Evolutionary conservation across 2,888 invertebrate species (phyloP).

Genomic region (Blera fallax): DNA sequence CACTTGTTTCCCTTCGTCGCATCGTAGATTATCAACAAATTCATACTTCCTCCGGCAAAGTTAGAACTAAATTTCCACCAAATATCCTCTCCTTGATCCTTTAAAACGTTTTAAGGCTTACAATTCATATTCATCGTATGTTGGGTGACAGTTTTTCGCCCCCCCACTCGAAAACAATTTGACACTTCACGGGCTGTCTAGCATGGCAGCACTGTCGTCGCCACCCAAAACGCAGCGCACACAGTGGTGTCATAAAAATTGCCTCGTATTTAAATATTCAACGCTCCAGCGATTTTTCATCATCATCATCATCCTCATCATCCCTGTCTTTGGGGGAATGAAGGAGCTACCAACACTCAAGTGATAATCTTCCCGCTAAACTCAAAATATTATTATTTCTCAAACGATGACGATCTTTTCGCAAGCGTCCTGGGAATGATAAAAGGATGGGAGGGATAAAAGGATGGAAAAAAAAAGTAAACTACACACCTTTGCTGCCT

Average conservation of each 20-base stretch:
- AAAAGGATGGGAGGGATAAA: not conserved
- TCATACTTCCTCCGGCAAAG: constrained; percentile 22
- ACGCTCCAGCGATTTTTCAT: constrained; percentile 66
- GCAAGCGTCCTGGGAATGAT: not conserved
- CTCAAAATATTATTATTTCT: constrained; percentile 48
- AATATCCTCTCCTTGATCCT: constrained; percentile 5
- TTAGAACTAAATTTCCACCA: constrained; percentile 17
- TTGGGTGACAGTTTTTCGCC: constrained; percentile 22
- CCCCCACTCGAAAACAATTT: constrained; percentile 52
- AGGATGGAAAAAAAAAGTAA: constrained; percentile 4
- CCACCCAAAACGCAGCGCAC: constrained; percentile 4
- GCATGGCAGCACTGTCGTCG: not conserved
- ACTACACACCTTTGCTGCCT: constrained; percentile 15
- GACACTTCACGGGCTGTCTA: constrained; percentile 52
- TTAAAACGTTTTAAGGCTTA: constrained; percentile 47
- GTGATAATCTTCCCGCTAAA: constrained; percentile 61
- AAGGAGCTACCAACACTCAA: constrained; percentile 16
- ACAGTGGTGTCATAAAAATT: constrained; percentile 54
- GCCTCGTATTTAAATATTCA: constrained; percentile 62
- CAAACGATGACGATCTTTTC: constrained; percentile 32
- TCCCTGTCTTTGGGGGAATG: not conserved
- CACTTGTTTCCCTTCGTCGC: not conserved
- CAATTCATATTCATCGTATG: constrained; percentile 18
- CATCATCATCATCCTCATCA: constrained; percentile 43
- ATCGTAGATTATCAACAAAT: constrained; percentile 47